phyloP scores from a whole-genome alignment of 2,888 invertebrate genomes.

The Machimus atricapillus region DNA sequence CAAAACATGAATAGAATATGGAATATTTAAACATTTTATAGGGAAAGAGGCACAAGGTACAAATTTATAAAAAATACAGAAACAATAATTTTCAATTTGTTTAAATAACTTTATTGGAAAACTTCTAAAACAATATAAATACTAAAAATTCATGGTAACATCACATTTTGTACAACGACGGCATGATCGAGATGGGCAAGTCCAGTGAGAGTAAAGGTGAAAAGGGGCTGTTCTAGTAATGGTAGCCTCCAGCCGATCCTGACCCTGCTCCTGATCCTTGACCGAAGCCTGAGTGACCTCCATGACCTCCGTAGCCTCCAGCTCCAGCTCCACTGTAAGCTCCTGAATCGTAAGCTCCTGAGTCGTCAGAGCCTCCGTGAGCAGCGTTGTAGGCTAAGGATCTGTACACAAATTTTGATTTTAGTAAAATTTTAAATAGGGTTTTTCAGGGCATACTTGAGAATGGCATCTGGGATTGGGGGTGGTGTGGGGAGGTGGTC shows the following conservation, averaged over 20 bases:
- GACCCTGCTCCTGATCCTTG: not conserved
- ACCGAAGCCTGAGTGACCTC: not conserved
- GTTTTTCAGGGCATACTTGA: constrained; percentile 47
- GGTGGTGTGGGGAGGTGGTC: constrained; percentile 80
- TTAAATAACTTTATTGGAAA: not conserved
- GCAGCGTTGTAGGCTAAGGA: constrained; percentile 46
- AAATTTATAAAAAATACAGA: too few species aligned
- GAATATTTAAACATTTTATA: too few species aligned
- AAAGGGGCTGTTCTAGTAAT: not conserved
- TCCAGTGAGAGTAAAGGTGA: not conserved
- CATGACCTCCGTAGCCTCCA: not conserved
- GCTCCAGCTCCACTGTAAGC: constrained; percentile 13
- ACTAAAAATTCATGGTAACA: not conserved
- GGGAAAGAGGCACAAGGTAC: too few species aligned
- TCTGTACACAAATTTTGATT: not conserved
- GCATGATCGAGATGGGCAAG: not conserved
- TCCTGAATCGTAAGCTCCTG: constrained; percentile 38
- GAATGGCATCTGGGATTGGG: constrained; percentile 68
- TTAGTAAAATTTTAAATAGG: not conserved
- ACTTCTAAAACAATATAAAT: not conserved
- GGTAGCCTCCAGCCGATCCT: not conserved
- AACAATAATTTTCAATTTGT: not conserved
- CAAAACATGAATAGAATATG: too few species aligned
- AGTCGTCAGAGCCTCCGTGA: constrained; percentile 31
- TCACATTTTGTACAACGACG: not conserved